Base-by-base conservation (phyloP, 2,797 vertebrate species). In the Hippopotamyrus pictus region DNA sequence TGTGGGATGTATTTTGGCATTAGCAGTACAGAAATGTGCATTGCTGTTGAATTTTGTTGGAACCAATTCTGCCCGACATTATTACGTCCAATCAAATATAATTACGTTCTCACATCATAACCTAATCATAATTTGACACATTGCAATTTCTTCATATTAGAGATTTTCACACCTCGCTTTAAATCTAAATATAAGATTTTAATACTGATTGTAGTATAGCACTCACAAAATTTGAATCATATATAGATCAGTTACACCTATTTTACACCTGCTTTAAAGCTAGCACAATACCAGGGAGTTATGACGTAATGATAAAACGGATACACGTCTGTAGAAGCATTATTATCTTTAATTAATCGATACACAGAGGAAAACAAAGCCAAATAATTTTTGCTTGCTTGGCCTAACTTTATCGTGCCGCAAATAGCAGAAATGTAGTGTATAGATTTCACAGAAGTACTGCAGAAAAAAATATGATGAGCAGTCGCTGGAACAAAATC, bases 401-500 rank as follows among this genome's bases (percentile, higher is more conserved):
- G 29, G 29, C 2, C 12, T 33, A 73, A 37, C 29, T 73, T 37
- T 17, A 73, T 73, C 5, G 29, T 6, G 65, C 29, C 29, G 14
- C 65, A 37, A 14, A 37, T 17, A 33, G 62, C 25, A 5, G 44
- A n/a, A 51, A 19, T 59, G 19, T 51, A 53, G 83, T n/a, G 29
- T 22, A 57, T 57, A 9, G 53, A 87, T 41, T 59, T 37, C 53
- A 44, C 14, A 57, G 83, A 29, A 51, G 33, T 44, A 41, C 85
- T 37, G 85, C 33, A n/a, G 29, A 37, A 57, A 57, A 57, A 41
- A 22, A 87, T 44, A 37, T 54, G 33, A 57, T 19, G 53, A 51
- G 33, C 53, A 89, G 76, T 19, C 5, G 51, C 76, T 54, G 33
- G 37, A 44, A 37, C 76, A 89, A 89, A 87, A 89, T 83, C 73